These are phyloP conservation scores for Rotaria sp. DNA, from an alignment of 2,888 invertebrate genomes.

Conservation along the genomic window DNA sequence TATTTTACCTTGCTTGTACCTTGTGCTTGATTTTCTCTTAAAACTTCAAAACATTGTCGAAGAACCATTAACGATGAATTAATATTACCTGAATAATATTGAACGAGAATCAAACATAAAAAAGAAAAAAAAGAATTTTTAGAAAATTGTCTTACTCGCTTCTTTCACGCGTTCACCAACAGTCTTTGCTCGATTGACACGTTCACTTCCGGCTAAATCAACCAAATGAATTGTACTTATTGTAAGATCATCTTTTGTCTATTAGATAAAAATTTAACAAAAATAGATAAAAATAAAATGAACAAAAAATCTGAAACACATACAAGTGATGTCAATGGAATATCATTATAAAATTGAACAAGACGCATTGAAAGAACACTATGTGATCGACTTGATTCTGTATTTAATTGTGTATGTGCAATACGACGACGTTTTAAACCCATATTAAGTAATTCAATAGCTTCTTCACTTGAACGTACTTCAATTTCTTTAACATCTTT, in stretches of 20 bases:
- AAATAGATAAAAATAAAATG: not conserved
- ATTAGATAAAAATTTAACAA: not conserved
- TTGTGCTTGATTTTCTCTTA: constrained; percentile 75
- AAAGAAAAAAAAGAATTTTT: too few relatives aligned
- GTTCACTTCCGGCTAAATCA: constrained; percentile 92
- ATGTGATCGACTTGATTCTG: constrained; percentile 66
- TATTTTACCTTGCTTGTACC: constrained; percentile 59
- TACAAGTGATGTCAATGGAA: constrained; percentile 13
- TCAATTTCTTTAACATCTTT: constrained; percentile 85
- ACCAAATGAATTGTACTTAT: constrained; percentile 88
- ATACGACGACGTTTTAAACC: constrained; percentile 36
- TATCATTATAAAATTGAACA: constrained; percentile 57
- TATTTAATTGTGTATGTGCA: constrained; percentile 39
- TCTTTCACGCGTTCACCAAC: constrained; percentile 67
- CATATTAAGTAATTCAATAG: constrained; percentile 70
- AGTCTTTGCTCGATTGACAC: constrained; percentile 82
- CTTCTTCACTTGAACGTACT: constrained; percentile 85
- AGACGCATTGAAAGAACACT: constrained; percentile 87
- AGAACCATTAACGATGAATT: constrained; percentile 92
- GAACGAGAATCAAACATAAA: too few relatives aligned
- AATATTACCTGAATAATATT: constrained; percentile 69
- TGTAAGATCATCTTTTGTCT: constrained; percentile 62
- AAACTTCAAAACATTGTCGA: constrained; percentile 77
- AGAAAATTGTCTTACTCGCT: constrained; percentile 57
- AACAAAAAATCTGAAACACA: not conserved